These are phyloP conservation scores for Hydropsyche tenuis DNA, from an alignment of 1,140 invertebrate genomes.

Conservation along the genomic window DNA sequence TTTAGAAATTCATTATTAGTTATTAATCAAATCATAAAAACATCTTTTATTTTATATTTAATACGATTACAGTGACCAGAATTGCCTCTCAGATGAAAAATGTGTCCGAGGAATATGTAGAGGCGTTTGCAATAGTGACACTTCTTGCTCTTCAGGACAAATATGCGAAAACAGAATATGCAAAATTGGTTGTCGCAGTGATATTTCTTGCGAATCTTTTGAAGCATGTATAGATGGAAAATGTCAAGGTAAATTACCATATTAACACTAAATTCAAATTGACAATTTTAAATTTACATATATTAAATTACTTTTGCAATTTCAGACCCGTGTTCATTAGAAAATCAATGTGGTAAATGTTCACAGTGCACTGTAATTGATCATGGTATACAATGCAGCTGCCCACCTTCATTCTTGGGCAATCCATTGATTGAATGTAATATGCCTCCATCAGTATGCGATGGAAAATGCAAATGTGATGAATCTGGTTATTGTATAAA, in stretches of 20 bases:
- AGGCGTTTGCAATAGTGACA: constrained; percentile 83
- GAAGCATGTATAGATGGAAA: constrained; percentile 83
- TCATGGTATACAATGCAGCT: constrained; percentile 84
- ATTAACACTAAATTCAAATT: background rate
- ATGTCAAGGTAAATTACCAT: constrained; percentile 70
- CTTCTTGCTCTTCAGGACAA: constrained; percentile 77
- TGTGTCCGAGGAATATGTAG: constrained; percentile 83
- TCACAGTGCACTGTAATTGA: constrained; percentile 82
- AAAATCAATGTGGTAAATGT: constrained; percentile 80
- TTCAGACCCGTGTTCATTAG: constrained; percentile 75
- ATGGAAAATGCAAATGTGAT: constrained; percentile 76
- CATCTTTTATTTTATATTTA: constrained; percentile 46
- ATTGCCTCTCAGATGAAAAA: constrained; percentile 83
- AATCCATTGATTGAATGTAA: constrained; percentile 79
- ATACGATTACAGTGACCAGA: constrained; percentile 75
- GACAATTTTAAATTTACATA: constrained; percentile 19
- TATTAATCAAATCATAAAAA: background rate
- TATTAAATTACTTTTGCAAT: constrained; percentile 1
- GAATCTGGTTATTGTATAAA: constrained; percentile 78
- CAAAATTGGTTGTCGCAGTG: constrained; percentile 81
- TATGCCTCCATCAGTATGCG: constrained; percentile 70
- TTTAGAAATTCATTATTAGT: constrained; percentile 20
- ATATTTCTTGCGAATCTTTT: constrained; percentile 75
- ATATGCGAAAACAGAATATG: constrained; percentile 88
- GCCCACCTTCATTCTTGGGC: constrained; percentile 79